Evolutionary conservation across 2,888 invertebrate genomes (phyloP).

Genomic region (Opisthograptis luteolata): DNA sequence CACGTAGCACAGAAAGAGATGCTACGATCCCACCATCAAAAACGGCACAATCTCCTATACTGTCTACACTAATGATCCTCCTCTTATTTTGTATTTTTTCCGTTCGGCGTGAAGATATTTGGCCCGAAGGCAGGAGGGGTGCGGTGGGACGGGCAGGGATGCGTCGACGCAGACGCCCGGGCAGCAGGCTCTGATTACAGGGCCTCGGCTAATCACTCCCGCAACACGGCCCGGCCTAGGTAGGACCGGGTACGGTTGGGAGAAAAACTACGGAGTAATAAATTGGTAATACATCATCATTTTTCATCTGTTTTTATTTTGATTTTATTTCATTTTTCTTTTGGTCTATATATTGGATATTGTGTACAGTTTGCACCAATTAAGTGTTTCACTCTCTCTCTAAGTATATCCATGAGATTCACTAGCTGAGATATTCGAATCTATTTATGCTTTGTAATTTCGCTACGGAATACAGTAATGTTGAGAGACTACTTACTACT

Average conservation of each 20-base stretch:
- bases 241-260: slow-evolving; percentile 41
- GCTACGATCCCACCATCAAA: neutral
- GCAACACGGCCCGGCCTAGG: slow-evolving; percentile 61
- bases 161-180: slow-evolving; percentile 77
- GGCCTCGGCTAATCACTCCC: slow-evolving; percentile 77
- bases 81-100: slow-evolving; percentile 59
- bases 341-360: no score
- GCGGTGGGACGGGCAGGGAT: slow-evolving; percentile 41
- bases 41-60: slow-evolving; percentile 7
- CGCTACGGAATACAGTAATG: no score
- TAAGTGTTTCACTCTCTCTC: no score
- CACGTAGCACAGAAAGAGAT: no score
- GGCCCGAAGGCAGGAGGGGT: slow-evolving; percentile 54
- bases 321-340: no score
- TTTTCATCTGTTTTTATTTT: no score
- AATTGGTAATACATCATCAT: neutral
- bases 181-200: slow-evolving; percentile 81
- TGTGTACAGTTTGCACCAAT: no score
- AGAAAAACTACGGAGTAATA: slow-evolving; percentile 34
- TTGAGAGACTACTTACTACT: no score
- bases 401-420: no score
- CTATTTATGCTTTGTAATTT: no score
- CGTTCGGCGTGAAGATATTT: slow-evolving; percentile 77
- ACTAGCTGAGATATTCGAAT: no score
- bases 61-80: slow-evolving; percentile 34